Evolutionary conservation across 2,888 invertebrate genomes (phyloP), one percentile per base, ranked within the genome.

Genomic region (Melinopterus prodromus): DNA sequence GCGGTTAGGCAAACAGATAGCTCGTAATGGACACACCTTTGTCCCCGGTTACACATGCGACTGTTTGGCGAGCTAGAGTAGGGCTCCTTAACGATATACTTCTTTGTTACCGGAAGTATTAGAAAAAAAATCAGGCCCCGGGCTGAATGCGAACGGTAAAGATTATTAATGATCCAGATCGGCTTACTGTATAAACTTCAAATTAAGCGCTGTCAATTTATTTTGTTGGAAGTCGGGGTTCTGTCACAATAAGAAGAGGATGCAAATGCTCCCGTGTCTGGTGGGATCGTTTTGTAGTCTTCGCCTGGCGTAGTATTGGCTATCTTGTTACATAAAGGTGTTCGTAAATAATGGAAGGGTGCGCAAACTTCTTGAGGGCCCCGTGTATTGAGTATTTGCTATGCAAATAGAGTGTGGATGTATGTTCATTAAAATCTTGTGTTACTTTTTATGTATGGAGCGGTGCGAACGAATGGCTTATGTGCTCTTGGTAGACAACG

Each of bases 151-250:
- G 82, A 83, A 82, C 83, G 82, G 84, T 86, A 87, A 87, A 87
- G 87, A 87, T 89, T 88, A 89, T 89, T 88, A 88, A 88, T 89
- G 88, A 89, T 88, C 86, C 85, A 86, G 87, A 87, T 87, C 87
- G 86, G 85, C 85, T 86, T 86, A 85, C 83, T 84, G 84, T 84
- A 85, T 86, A 85, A 85, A 86, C 83, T 84, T 84, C 84, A 85
- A 84, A 85, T 86, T 86, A 85, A 86, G 74, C 35, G 74, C 37
- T 37, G 74, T 36, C 74, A 74, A 37, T 74, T 74, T 74, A 36
- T 35, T 74, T 74, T 74, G 74, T 36, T 37, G 74, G 74, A 35
- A 74, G 36, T 37, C 26, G 74, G 74, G 74, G 74, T 37, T 53
- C 35, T 74, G 74, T 74, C 74, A 74, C 74, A 74, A 74, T 74